Base-by-base conservation (phyloP, 2,888 invertebrate species). In the Apoda limacodes region DNA sequence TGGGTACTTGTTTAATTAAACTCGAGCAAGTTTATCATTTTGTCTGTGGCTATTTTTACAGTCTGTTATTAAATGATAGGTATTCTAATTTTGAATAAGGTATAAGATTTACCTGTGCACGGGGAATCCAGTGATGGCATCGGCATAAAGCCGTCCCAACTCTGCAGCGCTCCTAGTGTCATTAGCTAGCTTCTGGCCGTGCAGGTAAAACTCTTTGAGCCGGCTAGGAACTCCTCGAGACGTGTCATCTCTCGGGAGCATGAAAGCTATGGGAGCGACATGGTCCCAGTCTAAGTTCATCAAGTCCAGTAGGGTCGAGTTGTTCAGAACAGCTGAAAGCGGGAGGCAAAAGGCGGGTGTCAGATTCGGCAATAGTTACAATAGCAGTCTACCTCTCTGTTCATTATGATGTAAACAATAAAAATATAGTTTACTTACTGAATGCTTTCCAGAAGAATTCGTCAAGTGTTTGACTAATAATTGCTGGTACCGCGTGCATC, bases 381-480 rank as follows among this genome's bases (percentile, higher is more conserved):
- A n/a, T n/a, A n/a, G n/a, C n/a, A n/a, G n/a, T n/a, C n/a, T n/a
- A n/a, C n/a, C n/a, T n/a, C n/a, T n/a, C n/a, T n/a, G n/a, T n/a
- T n/a, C n/a, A n/a, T n/a, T n/a, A n/a, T n/a, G 5, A 19, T 6
- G 5, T 6, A 9, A 19, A 19, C 19, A 19, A 19, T 9, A 19
- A 5, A 5, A 6, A 6, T 19, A 22, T 19, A 4, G 13, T 5
- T 4, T 19, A 60, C 83, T 83, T 48, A 89, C 89, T 56, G 37
- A 82, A 82, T 5, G 86, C 86, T 32, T 80, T 74, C 45, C 83
- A 82, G 31, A 82, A 85, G 63, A 89, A 87, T 60, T 90, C 90
- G 39, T 87, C 84, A 28, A 82, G 76, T 0, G 87, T 88, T 45
- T 87, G 80, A 31, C 88, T 87, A 39, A 85, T 75, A 27, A 90